Base-by-base conservation (phyloP, 2,888 invertebrate species). In the Pammene aurita region DNA sequence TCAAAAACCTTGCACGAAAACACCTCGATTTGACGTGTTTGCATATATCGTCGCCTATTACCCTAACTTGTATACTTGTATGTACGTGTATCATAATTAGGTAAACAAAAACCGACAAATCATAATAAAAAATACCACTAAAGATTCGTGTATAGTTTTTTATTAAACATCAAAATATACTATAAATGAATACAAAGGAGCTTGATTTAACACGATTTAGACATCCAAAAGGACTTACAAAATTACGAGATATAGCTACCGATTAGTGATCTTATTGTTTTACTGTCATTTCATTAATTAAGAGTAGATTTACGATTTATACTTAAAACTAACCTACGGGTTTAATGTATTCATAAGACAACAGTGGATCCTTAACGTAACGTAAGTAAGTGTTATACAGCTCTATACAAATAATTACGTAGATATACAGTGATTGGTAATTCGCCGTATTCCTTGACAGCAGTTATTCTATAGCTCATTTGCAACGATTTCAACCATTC, bases 111-210 rank as follows among this genome's bases (percentile, higher is more conserved):
- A 10, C 7, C 9, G 2, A 26, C 13, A 13, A 26, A 16, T n/a
- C 34, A 50, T n/a, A 65, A 57, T 38, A 38, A n/a, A 18, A 7
- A 50, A 41, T 52, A 41, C 18, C 13, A 52, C 2, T 13, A 14
- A 35, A 10, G 70, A 67, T 65, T 71, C 57, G 75, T 77, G 73
- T 77, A 77, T 73, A 78, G 75, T 80, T 79, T 80, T 84, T 84
- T 84, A 80, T 72, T 79, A 80, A 78, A 79, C 77, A 68, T 78
- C 71, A 75, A 76, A 56, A 77, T 74, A 69, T 72, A 70, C 72
- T 78, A 83, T 80, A 82, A 80, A 82, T 78, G 54, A 82, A 79
- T 79, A 81, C 75, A 80, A 80, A 79, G 72, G 63, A 72, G 56
- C 70, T 72, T 41, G 69, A 63, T 70, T 66, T 61, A 38, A 66